Evolutionary conservation across 2,113 vertebrate species (phyloP), one percentile per base, ranked within the genome.

Genomic region (Cariama cristata): DNA sequence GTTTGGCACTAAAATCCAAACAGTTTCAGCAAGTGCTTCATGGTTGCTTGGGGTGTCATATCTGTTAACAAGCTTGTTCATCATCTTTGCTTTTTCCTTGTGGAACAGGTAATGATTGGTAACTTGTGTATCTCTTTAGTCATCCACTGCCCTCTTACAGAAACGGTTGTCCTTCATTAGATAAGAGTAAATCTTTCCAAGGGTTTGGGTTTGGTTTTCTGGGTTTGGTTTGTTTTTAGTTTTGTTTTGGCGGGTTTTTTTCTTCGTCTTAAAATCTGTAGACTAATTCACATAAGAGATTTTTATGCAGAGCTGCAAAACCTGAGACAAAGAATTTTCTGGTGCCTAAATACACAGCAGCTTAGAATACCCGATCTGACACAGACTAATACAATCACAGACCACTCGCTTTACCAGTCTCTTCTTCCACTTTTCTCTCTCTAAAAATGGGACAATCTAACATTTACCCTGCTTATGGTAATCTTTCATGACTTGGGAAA

Each of bases 1-100:
- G 94, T 93, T 97, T 96, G 94, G 92, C 91, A 97, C 83, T 94
- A 91, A 96, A 96, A 90, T 88, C 63, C 45, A 81, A 90, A 94
- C 86, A 79, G 91, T 88, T 94, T 88, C 88, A 96, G 49, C 93
- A 94, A 94, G 63, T 88, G 84, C 56, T 93, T 96, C 90, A 81
- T 93, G 77, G 90, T 88, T 96, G 90, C 83, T 96, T 94, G 81
- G 90, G 88, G 89, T 96, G 80, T 96, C 92, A n/a, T 88, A 67
- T 79, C 84, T 95, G 74, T 92, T 97, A 95, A 90, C 71, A 95
- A 67, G 23, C 89, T 92, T 94, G 47, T 95, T 91, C 90, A 84
- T 96, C 86, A 95, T 95, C 75, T 75, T 89, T 86, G 40, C 40
- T 68, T 90, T 87, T 62, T 91, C 64, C 87, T 92, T 86, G 60